Evolutionary conservation across 1,140 invertebrate genomes (phyloP).

Genomic region (Penaeus chinensis): DNA sequence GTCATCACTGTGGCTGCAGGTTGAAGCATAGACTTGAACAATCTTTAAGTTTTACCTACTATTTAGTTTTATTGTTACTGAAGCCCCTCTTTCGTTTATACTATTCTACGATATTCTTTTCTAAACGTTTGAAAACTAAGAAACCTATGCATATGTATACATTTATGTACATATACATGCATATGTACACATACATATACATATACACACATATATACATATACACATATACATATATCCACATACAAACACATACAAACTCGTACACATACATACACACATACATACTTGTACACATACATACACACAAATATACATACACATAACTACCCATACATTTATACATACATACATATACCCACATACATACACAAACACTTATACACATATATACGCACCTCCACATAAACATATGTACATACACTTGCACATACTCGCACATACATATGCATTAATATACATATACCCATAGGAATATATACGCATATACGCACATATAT

Average conservation of each 20-base stretch:
- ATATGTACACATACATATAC: not conserved
- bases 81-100: too few species aligned
- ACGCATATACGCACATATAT: too few species aligned
- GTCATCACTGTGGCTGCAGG: too few species aligned
- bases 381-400: not conserved
- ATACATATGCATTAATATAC: not conserved
- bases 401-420: not conserved
- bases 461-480: not conserved
- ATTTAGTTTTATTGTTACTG: too few species aligned
- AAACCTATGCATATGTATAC: not conserved
- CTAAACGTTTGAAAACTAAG: not conserved
- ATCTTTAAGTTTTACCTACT: too few species aligned
- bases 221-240: not conserved
- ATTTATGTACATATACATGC: not conserved
- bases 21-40: too few species aligned
- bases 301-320: not conserved
- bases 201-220: not conserved
- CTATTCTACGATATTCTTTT: too few species aligned
- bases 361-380: not conserved
- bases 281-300: not conserved
- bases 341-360: not conserved
- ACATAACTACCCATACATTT: too few species aligned
- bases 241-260: not conserved
- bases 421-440: not conserved
- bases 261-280: not conserved